A percentile compares a stretch with the other conserved stretches of the same genome.
phyloP scores from a whole-genome alignment of 1,140 invertebrate genomes.

The Sinonovacula constricta region DNA sequence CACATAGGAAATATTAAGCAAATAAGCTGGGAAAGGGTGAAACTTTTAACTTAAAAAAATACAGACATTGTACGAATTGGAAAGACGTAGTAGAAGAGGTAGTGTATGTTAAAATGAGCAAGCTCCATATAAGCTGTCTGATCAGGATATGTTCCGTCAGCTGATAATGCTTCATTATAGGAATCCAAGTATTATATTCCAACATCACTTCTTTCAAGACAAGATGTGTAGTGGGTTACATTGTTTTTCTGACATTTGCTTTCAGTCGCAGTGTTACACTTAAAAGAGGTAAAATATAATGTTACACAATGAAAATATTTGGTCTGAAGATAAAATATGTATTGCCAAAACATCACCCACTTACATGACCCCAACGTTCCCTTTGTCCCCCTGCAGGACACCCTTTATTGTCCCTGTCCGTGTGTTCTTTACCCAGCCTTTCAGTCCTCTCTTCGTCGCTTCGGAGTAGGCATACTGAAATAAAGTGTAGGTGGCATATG shows the following conservation, averaged over 20 bases:
- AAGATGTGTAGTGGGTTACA: too few species aligned
- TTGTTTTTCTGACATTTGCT: too few species aligned
- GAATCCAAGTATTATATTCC: too few species aligned
- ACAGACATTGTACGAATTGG: not conserved
- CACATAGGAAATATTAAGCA: not conserved
- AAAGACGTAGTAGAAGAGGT: not conserved
- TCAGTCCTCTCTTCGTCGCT: constrained; percentile 27
- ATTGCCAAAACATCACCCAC: not conserved
- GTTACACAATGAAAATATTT: too few species aligned
- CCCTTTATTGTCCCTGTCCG: constrained; percentile 19
- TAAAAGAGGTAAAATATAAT: too few species aligned
- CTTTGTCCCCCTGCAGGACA: constrained; percentile 31
- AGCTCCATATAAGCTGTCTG: too few species aligned
- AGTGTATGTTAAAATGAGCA: too few species aligned
- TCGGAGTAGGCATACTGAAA: constrained; percentile 36
- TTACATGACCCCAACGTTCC: constrained; percentile 23
- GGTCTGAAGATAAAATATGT: too few species aligned
- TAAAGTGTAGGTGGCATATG: not conserved
- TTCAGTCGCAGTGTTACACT: too few species aligned
- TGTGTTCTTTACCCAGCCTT: constrained; percentile 43
- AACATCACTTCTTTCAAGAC: too few species aligned
- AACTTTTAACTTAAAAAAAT: not conserved
- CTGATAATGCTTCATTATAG: not conserved
- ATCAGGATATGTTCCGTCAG: too few species aligned
- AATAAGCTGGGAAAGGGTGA: not conserved